Conservation (phyloP, 2,888 invertebrate species). For the Lasius fuliginosus region DNA sequence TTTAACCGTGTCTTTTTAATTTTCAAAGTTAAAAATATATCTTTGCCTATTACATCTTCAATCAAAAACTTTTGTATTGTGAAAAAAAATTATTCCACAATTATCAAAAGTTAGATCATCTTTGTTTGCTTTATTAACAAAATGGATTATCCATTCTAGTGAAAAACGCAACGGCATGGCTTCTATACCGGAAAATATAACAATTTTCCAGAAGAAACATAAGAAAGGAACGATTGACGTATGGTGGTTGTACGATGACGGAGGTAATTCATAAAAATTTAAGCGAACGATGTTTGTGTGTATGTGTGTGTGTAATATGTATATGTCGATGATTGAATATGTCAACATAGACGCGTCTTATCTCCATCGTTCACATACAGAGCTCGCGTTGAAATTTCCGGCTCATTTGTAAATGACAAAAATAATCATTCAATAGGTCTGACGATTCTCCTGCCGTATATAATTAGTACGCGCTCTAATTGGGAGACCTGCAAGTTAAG, state of each 20-base stretch:
- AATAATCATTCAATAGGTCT: slow-evolving; percentile 86
- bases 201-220: slow-evolving; percentile 93
- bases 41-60: neutral
- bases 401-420: slow-evolving; percentile 69
- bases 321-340: neutral
- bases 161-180: slow-evolving; percentile 80
- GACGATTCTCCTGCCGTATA: slow-evolving; percentile 94
- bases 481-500: slow-evolving; percentile 93
- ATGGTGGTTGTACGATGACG: slow-evolving; percentile 99
- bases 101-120: neutral
- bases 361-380: slow-evolving; percentile 34
- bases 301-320: neutral
- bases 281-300: slow-evolving; percentile 34
- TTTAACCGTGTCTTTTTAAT: neutral
- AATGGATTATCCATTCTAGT: slow-evolving; percentile 58
- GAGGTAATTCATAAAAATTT: slow-evolving; percentile 87
- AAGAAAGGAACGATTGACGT: slow-evolving; percentile 95
- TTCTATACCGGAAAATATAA: slow-evolving; percentile 89
- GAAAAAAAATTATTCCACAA: neutral
- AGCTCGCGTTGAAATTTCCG: slow-evolving; percentile 29
- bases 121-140: neutral
- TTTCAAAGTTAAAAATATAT: neutral
- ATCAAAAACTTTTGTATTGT: neutral
- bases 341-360: neutral
- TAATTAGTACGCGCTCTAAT: slow-evolving; percentile 92